A percentile compares a stretch with the other conserved stretches of the same genome.
Conservation (phyloP, 2,888 invertebrate species). For the Apamea sordens region DNA sequence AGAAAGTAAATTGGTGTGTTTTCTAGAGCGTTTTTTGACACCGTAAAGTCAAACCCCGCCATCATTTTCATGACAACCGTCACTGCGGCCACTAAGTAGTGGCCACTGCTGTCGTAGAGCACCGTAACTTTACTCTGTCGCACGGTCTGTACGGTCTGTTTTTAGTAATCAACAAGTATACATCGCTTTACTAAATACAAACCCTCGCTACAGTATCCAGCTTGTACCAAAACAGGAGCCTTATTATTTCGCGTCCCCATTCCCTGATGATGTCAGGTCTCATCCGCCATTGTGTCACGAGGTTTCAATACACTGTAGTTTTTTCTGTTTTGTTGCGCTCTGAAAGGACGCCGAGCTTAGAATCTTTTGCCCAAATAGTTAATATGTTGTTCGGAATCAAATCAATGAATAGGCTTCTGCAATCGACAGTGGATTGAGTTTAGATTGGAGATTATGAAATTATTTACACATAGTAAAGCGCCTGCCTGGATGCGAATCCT, state of each 20-base stretch:
- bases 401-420: slow-evolving; percentile 1
- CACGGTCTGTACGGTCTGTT: neutral
- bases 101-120: too few species aligned
- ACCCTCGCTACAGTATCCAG: slow-evolving; percentile 56
- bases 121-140: too few species aligned
- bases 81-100: too few species aligned
- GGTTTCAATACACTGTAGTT: slow-evolving; percentile 87
- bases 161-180: slow-evolving; percentile 21
- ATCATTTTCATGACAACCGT: too few species aligned
- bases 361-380: slow-evolving; percentile 45
- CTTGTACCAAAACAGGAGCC: slow-evolving; percentile 75
- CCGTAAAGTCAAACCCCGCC: too few species aligned
- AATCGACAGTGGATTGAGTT: slow-evolving; percentile 2
- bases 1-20: too few species aligned
- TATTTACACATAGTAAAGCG: too few species aligned
- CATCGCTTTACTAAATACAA: neutral
- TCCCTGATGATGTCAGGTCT: slow-evolving; percentile 90
- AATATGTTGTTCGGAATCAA: slow-evolving; percentile 21
- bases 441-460: neutral
- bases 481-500: too few species aligned
- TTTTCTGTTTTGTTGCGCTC: slow-evolving; percentile 70
- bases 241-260: slow-evolving; percentile 90
- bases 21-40: too few species aligned
- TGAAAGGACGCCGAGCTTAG: slow-evolving; percentile 71
- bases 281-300: slow-evolving; percentile 88